Percentiles rank a stretch among this genome's conserved stretches.
Conservation (phyloP, 2,113 vertebrate species). For the Myotis brandtii region DNA sequence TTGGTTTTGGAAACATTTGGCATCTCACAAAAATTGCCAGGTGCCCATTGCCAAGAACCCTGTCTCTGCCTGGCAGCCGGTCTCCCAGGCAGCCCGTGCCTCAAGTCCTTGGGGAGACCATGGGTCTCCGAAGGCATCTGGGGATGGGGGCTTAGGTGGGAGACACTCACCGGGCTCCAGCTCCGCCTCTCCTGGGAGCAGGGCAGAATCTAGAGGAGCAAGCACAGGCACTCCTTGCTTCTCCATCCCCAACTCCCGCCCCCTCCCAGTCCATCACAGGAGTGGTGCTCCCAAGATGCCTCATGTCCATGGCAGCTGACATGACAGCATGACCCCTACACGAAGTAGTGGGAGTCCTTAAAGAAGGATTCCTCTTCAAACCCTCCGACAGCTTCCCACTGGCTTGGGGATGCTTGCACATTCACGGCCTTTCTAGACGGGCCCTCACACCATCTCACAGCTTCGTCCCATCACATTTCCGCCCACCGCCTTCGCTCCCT, state of each 20-base stretch:
- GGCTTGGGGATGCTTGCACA: background rate
- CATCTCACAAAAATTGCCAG: conserved; percentile 35
- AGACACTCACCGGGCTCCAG: background rate
- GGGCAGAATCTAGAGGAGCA: background rate
- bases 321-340: background rate
- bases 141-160: no score
- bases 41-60: conserved; percentile 25
- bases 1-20: conserved; percentile 65
- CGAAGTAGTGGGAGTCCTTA: background rate
- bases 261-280: background rate
- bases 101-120: background rate
- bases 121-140: background rate
- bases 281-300: background rate
- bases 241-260: background rate
- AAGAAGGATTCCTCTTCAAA: background rate
- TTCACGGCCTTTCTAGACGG: background rate
- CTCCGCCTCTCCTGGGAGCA: background rate
- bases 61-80: background rate
- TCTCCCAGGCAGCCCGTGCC: background rate
- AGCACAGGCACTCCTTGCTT: background rate
- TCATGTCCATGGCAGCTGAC: background rate
- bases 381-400: background rate
- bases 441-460: accelerated
- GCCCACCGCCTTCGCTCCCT: background rate
- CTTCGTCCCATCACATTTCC: background rate